Evolutionary conservation across 2,797 vertebrate genomes (phyloP), one percentile per base, ranked within the genome.

Genomic region (Tarsius wallacei): DNA sequence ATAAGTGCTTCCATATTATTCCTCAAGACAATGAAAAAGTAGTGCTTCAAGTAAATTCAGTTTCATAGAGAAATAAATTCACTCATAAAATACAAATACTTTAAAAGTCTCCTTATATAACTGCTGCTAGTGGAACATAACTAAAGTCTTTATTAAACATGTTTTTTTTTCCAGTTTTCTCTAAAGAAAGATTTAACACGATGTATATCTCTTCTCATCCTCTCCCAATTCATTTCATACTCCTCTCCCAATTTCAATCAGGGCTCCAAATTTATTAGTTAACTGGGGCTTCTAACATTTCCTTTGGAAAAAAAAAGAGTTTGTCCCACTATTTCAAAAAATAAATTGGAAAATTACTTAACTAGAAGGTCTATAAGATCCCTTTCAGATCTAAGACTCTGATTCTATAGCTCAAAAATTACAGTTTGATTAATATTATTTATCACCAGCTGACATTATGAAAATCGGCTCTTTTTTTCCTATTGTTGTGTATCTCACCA

Each of bases 401-500:
- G 11, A 81, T 78, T 96, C 26, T 77, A 68, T 24, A 84, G 49
- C 17, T 95, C 71, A 88, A 96, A 85, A 93, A n/a, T 53, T 81
- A 85, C 26, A 16, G 14, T 51, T 95, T 90, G 88, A 85, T 92
- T 89, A 80, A 61, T 84, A 93, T 64, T 96, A 82, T 71, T 96
- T 97, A 87, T 28, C 24, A 81, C 15, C 53, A 76, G 28, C 1
- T 94, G 42, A 71, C 57, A 93, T 68, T 84, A 74, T 78, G 28
- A 97, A 96, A 96, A 90, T 12, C 90, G 14, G 31, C 24, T 42
- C 84, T 96, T 93, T 86, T 91, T 93, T 47, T 89, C 97, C 22
- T 93, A 42, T 42, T 42, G 42, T 42, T 42, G 42, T 42, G 1
- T 2, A 76, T 96, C 98, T 98, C 98, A 99, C 99, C 99, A 99